A percentile compares a stretch with the other conserved stretches of the same genome.
Conservation (phyloP, 35 echinoderm and acorn worm species). For the Heliocidaris erythrogramma region DNA sequence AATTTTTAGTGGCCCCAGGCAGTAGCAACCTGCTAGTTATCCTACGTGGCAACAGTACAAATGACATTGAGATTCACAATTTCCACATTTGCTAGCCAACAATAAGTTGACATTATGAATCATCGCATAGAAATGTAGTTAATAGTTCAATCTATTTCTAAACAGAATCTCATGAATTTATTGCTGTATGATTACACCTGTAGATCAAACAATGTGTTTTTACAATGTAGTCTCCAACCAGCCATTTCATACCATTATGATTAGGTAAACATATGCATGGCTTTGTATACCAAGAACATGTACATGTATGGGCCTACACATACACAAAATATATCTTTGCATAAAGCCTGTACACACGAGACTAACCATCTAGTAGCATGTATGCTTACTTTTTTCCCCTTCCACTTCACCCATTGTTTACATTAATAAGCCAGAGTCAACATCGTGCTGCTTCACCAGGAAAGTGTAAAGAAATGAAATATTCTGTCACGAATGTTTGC, state of each 20-base stretch:
- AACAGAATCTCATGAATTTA: not conserved
- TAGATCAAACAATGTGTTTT: not conserved
- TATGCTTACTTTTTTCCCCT: not conserved
- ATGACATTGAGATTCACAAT: too few species aligned
- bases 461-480: conserved; percentile 41
- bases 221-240: not conserved
- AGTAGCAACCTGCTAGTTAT: too few species aligned
- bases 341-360: not conserved
- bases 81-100: too few species aligned
- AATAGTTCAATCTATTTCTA: not conserved
- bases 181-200: not conserved
- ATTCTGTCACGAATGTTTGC: conserved; percentile 19
- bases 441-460: not conserved
- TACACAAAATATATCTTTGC: not conserved
- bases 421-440: conserved; percentile 42
- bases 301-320: too few species aligned
- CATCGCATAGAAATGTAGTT: not conserved
- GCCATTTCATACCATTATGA: not conserved
- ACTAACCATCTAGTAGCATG: not conserved
- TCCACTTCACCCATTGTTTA: conserved; percentile 21
- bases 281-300: not conserved
- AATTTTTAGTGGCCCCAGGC: too few species aligned
- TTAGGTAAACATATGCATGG: not conserved
- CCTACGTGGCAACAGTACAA: too few species aligned
- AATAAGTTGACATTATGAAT: not conserved